phyloP scores from a whole-genome alignment of 2,888 invertebrate genomes.

The Abrostola tripartita region DNA sequence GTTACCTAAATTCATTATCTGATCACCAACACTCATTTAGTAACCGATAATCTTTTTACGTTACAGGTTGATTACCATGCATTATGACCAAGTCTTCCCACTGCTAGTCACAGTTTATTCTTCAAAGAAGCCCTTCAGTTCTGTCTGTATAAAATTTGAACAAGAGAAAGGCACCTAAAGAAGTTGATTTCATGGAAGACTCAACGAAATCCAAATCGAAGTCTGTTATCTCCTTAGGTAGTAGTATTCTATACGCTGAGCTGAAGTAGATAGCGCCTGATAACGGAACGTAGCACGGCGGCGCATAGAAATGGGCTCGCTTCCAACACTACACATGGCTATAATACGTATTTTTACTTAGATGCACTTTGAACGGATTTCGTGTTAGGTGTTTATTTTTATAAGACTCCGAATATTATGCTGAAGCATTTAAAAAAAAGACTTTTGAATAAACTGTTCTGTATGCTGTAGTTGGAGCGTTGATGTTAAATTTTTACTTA shows the following conservation, averaged over 20 bases:
- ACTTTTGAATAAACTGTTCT: not conserved
- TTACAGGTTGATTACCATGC: too few species aligned
- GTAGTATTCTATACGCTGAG: slow-evolving; percentile 44
- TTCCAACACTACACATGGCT: slow-evolving; percentile 52
- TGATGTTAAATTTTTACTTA: too few species aligned
- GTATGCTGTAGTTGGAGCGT: not conserved
- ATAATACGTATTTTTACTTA: slow-evolving; percentile 56
- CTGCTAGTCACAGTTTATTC: too few species aligned
- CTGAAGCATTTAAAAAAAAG: slow-evolving; percentile 8
- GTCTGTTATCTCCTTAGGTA: slow-evolving; percentile 48
- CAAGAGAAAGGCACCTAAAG: slow-evolving; percentile 29
- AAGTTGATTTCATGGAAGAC: slow-evolving; percentile 48
- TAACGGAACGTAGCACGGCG: slow-evolving; percentile 47
- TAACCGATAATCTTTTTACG: too few species aligned
- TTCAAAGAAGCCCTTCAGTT: too few species aligned
- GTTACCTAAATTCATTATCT: too few species aligned
- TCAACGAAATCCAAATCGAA: slow-evolving; percentile 49
- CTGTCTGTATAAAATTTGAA: not conserved
- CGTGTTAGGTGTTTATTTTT: slow-evolving; percentile 51
- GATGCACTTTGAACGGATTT: slow-evolving; percentile 55
- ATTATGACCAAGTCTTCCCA: too few species aligned
- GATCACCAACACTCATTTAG: too few species aligned
- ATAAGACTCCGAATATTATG: slow-evolving; percentile 32
- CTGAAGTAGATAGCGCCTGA: slow-evolving; percentile 55
- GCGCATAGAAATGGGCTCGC: slow-evolving; percentile 59